phyloP scores from a whole-genome alignment of 1,140 invertebrate species.

The Drosophila persimilis region DNA sequence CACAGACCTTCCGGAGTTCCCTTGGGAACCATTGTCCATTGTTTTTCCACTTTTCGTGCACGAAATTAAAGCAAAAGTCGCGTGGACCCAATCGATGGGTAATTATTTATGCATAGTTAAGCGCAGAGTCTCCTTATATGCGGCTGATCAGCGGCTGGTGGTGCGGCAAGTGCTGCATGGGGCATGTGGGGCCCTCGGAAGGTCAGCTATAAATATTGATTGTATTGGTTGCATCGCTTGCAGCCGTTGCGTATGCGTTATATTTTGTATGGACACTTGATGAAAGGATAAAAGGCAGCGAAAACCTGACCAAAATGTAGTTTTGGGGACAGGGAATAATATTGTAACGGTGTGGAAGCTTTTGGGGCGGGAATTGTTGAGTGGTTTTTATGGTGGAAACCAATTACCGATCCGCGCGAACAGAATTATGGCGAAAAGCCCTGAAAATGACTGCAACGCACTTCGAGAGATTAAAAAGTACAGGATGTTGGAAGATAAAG shows the following conservation, averaged over 20 bases:
- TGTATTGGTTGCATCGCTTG: constrained; percentile 28
- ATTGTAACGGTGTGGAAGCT: constrained; percentile 21
- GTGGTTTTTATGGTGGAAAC: constrained; percentile 32
- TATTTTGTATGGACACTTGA: constrained; percentile 39
- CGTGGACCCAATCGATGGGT: constrained; percentile 18
- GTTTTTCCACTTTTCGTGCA: not conserved
- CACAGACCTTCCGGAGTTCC: no score
- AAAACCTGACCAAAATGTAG: constrained; percentile 26
- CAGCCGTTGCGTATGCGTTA: constrained; percentile 34
- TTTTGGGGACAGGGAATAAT: constrained; percentile 30
- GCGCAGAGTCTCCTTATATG: constrained; percentile 4
- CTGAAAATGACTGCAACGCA: constrained; percentile 44
- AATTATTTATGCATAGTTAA: constrained; percentile 39
- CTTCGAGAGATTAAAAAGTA: constrained; percentile 28
- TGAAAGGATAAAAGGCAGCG: constrained; percentile 19
- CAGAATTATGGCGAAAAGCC: constrained; percentile 37
- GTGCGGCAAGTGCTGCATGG: not conserved
- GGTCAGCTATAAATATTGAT: constrained; percentile 58
- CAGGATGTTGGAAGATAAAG: not conserved
- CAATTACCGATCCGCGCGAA: constrained; percentile 34
- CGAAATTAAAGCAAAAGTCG: not conserved
- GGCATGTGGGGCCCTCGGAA: not conserved
- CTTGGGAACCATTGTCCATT: no score
- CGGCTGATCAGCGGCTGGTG: constrained; percentile 23
- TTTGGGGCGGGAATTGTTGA: constrained; percentile 8